These are phyloP conservation scores for Drosophila sordidula DNA, from an alignment of 2,888 invertebrate genomes.

Conservation along the genomic window DNA sequence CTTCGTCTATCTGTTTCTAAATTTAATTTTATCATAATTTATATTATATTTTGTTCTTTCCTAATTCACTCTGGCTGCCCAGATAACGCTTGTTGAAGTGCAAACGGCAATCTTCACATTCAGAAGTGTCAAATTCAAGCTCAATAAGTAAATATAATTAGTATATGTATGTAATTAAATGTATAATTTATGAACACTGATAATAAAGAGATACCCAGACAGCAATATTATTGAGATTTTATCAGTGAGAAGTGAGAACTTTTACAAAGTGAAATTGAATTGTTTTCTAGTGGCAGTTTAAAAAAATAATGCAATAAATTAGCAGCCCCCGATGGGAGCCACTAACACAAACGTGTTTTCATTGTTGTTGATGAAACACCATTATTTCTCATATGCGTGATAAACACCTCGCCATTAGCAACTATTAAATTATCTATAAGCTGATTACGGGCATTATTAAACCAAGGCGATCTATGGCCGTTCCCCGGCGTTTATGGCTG, in stretches of 20 bases:
- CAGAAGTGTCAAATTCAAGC: constrained; percentile 17
- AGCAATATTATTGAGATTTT: constrained; percentile 23
- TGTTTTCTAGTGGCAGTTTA: neutral
- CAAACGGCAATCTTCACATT: constrained; percentile 32
- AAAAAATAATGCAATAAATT: constrained; percentile 14
- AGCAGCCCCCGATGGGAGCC: constrained; percentile 5
- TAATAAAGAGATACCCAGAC: constrained; percentile 9
- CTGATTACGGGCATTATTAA: constrained; percentile 66
- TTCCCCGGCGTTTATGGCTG: constrained; percentile 24
- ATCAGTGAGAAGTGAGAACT: constrained; percentile 1
- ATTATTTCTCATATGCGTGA: constrained; percentile 42
- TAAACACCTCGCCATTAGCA: constrained; percentile 61
- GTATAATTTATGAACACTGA: constrained; percentile 20
- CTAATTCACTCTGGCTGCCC: neutral
- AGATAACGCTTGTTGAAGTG: constrained; percentile 26
- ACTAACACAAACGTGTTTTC: constrained; percentile 1
- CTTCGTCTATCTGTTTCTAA: constrained; percentile 3
- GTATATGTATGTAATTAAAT: constrained; percentile 18
- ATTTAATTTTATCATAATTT: constrained; percentile 14
- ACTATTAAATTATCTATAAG: constrained; percentile 76
- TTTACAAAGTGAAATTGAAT: constrained; percentile 6
- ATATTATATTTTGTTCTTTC: neutral
- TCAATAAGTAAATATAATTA: constrained; percentile 18
- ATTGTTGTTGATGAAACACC: constrained; percentile 11
- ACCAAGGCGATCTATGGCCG: constrained; percentile 34